A percentile compares a stretch with the other conserved stretches of the same genome.
These are phyloP conservation scores for Ammodramus savannarum DNA, from an alignment of 2,113 vertebrate species.

Conservation along the genomic window DNA sequence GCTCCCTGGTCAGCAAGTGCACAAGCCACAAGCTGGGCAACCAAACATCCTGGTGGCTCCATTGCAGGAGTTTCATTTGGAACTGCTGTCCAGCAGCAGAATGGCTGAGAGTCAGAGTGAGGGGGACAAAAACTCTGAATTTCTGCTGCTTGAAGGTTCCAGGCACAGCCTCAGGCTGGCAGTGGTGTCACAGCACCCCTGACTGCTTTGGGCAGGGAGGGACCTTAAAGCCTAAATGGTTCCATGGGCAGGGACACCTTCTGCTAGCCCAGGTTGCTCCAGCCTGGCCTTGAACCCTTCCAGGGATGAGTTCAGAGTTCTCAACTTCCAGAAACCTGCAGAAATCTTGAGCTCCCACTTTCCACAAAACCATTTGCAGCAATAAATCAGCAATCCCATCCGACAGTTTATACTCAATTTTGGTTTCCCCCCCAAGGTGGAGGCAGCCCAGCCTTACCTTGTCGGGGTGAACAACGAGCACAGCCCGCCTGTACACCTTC, in stretches of 20 bases:
- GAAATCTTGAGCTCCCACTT: neutral
- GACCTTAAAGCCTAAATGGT: neutral
- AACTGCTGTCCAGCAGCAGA: neutral
- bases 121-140: neutral
- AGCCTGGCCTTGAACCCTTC: neutral
- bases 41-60: neutral
- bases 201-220: neutral
- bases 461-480: slow-evolving; percentile 96
- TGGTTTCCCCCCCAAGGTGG: fast-evolving
- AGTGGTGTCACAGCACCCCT: neutral
- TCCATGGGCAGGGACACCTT: neutral
- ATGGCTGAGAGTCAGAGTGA: neutral
- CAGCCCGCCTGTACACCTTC: slow-evolving; percentile 93
- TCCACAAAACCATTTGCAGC: neutral
- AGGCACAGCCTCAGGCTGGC: neutral
- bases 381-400: neutral
- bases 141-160: neutral
- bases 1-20: neutral
- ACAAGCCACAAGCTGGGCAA: neutral
- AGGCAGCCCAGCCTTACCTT: slow-evolving; percentile 79
- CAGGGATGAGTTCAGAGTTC: neutral
- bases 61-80: neutral
- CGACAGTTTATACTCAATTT: fast-evolving
- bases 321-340: neutral
- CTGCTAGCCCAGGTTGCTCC: neutral